Conservation (phyloP, 2,113 vertebrate species). For the Charina bottae region DNA sequence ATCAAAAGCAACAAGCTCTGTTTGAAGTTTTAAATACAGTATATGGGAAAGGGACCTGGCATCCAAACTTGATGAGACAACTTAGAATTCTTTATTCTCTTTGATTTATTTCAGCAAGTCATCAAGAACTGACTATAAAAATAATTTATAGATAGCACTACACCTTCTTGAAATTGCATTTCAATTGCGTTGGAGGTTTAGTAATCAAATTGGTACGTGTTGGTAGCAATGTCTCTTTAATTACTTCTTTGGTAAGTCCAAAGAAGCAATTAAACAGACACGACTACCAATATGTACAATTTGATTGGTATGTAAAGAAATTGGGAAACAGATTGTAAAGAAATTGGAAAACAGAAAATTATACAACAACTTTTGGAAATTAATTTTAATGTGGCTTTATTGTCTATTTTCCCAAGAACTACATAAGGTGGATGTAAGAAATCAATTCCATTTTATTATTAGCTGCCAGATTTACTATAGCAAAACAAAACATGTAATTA, state of each 20-base stretch:
- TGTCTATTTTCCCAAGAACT: not conserved
- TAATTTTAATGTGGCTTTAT: not conserved
- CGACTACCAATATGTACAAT: not conserved
- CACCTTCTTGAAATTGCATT: not conserved
- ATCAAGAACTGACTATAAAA: not conserved
- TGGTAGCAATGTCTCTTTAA: not conserved
- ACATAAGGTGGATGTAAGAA: not conserved
- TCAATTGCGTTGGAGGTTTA: not conserved
- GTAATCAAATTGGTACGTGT: not conserved
- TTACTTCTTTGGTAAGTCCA: not conserved
- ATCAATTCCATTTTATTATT: not conserved
- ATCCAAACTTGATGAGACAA: not conserved
- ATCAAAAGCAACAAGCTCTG: not conserved
- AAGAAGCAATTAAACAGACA: not conserved
- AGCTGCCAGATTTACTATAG: not conserved
- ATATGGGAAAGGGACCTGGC: not conserved
- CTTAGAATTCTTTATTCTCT: not conserved
- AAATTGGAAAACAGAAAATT: not conserved
- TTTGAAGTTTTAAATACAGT: not conserved
- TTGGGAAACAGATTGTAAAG: not conserved
- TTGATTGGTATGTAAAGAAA: not conserved
- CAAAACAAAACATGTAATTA: not conserved
- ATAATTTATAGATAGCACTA: not conserved
- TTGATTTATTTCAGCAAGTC: not conserved
- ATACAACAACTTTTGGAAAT: not conserved